Evolutionary conservation across 37 sponge, comb jelly and placozoan species (phyloP), one percentile per base, ranked within the genome.

Genomic region (Chondrosia reniformis): DNA sequence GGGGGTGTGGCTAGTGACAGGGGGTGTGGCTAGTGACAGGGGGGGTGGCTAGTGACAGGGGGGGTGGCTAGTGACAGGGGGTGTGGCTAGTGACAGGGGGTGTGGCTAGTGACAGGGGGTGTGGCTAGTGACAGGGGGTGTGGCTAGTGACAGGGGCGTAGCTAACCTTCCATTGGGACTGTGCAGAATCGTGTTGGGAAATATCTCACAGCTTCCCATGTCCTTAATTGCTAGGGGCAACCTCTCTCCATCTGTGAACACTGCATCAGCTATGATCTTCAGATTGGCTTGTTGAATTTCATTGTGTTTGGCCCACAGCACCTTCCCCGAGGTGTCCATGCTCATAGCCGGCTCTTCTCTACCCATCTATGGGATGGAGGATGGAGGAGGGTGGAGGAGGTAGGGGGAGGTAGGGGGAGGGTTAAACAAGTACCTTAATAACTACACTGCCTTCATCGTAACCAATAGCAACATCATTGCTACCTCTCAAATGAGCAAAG

Each of bases 291-390:
- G 99, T 78, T 95, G 95, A 0, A 97, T 88, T 79, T 97, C 99
- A 46, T 81, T 84, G 89, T 97, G 99, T 31, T 92, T 92, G 75
- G 99, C 93, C 95, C 95, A 97, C 33, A 97, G 87, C 55, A 97
- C 85, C 83, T 95, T 95, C 1, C 99, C 99, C 63, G 80, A 86
- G 83, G 73, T 95, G 87, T 97, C 99, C 99, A 97, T 97, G 61
- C 92, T 94, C 82, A 97, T 84, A 45, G 99, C 99, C 13, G 99
- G 99, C 83, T 97, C 95, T 76, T 97, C 99, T 15, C 99, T 64
- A 22, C 99, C 99, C 45, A 96, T 77, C 90, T 96, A 36, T 22
- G 45, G 0, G 8, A 40, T 39, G 57, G 25, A 57, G 1, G 49
- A 9, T 13, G 27, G 21, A 30, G 21, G 42, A 19, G 43, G 27